phyloP scores from a whole-genome alignment of 2,888 invertebrate genomes.

The Chalcosyrphus nemorum region DNA sequence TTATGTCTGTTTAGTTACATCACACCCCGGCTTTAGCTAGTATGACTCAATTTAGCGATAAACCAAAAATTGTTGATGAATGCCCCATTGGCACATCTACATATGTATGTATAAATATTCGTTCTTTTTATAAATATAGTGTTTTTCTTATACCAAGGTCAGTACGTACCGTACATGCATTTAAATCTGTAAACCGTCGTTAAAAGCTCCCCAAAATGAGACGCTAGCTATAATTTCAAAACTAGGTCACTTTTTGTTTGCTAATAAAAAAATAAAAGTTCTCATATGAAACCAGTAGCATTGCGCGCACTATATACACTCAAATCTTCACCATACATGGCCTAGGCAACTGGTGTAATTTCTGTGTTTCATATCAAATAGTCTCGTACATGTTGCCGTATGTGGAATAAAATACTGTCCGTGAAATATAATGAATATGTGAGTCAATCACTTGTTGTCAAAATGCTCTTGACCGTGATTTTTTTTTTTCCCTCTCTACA shows the following conservation, averaged over 20 bases:
- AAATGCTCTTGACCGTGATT: constrained; percentile 67
- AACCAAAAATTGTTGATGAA: background rate
- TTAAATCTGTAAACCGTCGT: background rate
- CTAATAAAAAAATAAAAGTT: constrained; percentile 28
- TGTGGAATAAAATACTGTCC: constrained; percentile 44
- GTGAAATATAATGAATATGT: constrained; percentile 35
- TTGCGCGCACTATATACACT: background rate
- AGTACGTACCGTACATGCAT: background rate
- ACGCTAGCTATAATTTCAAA: constrained; percentile 20
- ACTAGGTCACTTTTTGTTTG: constrained; percentile 39
- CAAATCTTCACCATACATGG: constrained; percentile 41
- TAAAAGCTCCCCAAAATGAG: constrained; percentile 20
- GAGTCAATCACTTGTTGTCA: constrained; percentile 40
- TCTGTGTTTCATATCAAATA: constrained; percentile 37
- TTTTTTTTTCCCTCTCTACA: background rate
- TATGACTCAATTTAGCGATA: constrained; percentile 17
- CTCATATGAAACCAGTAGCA: background rate
- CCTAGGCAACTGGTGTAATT: constrained; percentile 8
- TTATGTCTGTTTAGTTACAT: constrained; percentile 30
- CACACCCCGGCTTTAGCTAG: constrained; percentile 13
- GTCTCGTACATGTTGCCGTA: constrained; percentile 39
- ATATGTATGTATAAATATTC: background rate
- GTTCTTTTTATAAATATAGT: background rate
- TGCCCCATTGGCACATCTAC: background rate
- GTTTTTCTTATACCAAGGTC: background rate